Percentiles rank a stretch among this genome's conserved stretches.
phyloP scores from a whole-genome alignment of 2,888 invertebrate genomes.

The Thysanoteuthis rhombus region DNA sequence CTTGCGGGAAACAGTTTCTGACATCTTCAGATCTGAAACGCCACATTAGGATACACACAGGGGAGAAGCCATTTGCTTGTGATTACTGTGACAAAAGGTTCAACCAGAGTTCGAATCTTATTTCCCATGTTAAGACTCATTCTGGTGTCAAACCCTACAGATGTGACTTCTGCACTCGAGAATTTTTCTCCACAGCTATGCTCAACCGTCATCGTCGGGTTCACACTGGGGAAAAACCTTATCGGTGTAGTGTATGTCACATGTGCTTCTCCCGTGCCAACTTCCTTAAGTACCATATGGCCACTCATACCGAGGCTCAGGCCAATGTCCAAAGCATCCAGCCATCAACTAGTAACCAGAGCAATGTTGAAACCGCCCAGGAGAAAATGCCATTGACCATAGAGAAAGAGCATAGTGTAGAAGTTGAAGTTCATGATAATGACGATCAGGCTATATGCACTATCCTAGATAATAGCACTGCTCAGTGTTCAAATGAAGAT shows the following conservation, averaged over 20 bases:
- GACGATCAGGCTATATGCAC: background rate
- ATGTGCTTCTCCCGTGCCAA: constrained; percentile 30
- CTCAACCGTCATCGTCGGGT: constrained; percentile 14
- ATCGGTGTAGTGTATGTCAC: background rate
- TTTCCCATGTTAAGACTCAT: constrained; percentile 30
- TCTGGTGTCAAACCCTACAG: constrained; percentile 24
- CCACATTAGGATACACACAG: constrained; percentile 15
- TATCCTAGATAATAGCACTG: background rate
- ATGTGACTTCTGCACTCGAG: constrained; percentile 27
- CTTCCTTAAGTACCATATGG: constrained; percentile 26
- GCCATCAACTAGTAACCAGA: background rate
- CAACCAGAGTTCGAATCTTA: constrained; percentile 28
- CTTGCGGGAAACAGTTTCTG: constrained; percentile 21
- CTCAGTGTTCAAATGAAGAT: background rate
- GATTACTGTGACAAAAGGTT: constrained; percentile 20
- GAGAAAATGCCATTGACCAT: background rate
- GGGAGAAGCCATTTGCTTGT: constrained; percentile 22
- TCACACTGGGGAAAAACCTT: constrained; percentile 25
- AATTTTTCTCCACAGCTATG: constrained; percentile 26
- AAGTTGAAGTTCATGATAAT: background rate
- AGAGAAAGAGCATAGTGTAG: background rate
- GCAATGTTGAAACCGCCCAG: background rate
- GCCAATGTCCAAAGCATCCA: background rate
- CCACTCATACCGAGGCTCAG: background rate
- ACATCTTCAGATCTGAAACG: constrained; percentile 16